A percentile compares a stretch with the other conserved stretches of the same genome.
Evolutionary conservation across 2,888 invertebrate species (phyloP).

Genomic region (Tiliacea citrago): DNA sequence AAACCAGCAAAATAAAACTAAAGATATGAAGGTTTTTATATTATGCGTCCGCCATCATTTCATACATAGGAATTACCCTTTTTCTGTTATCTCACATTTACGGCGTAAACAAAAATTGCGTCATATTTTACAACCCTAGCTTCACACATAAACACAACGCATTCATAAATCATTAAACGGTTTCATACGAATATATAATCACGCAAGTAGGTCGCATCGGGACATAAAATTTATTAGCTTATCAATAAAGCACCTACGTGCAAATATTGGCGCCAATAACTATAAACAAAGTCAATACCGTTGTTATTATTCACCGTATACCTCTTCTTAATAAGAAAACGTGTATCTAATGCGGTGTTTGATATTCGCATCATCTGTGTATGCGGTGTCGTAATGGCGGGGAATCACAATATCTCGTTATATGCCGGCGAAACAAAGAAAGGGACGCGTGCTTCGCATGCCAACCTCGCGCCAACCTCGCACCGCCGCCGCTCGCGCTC

Average conservation of each 20-base stretch:
- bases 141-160: slow-evolving; percentile 56
- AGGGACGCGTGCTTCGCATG: slow-evolving; percentile 85
- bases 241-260: slow-evolving; percentile 59
- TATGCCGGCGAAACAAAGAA: slow-evolving; percentile 88
- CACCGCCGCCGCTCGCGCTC: slow-evolving; percentile 46
- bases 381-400: slow-evolving; percentile 87
- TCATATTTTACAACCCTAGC: slow-evolving; percentile 55
- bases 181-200: slow-evolving; percentile 47
- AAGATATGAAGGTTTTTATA: slow-evolving; percentile 34
- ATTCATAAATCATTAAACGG: slow-evolving; percentile 60
- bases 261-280: slow-evolving; percentile 65
- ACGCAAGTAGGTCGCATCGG: slow-evolving; percentile 46
- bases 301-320: slow-evolving; percentile 84
- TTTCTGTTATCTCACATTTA: slow-evolving; percentile 55
- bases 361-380: slow-evolving; percentile 88
- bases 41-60: slow-evolving; percentile 36
- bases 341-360: slow-evolving; percentile 88
- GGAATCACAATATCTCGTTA: slow-evolving; percentile 90
- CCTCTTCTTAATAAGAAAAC: slow-evolving; percentile 88
- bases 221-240: slow-evolving; percentile 59
- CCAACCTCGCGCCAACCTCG: slow-evolving; percentile 52
- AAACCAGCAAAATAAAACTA: slow-evolving; percentile 32
- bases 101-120: slow-evolving; percentile 55
- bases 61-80: slow-evolving; percentile 38
- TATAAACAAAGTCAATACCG: slow-evolving; percentile 74